These are phyloP conservation scores for Cercopithecus diana DNA, from an alignment of 2,797 vertebrate species.

Conservation along the genomic window DNA sequence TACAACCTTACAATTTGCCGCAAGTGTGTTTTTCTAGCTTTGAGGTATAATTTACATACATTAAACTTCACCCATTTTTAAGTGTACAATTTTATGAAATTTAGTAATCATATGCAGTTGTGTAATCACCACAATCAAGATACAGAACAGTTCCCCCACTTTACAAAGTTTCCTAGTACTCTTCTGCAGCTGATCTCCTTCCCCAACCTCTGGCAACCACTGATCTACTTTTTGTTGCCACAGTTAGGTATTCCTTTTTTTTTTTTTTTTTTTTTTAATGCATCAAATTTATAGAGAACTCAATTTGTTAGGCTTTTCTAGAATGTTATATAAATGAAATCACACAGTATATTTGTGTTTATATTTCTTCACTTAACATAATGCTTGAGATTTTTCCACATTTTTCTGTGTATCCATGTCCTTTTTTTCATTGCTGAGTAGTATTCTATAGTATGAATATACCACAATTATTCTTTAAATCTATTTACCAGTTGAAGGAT, in stretches of 20 bases:
- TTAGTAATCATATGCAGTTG: neutral
- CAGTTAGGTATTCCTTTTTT: too few relatives aligned
- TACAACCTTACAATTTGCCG: neutral
- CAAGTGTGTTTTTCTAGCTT: neutral
- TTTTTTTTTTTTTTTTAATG: too few relatives aligned
- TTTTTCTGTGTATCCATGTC: neutral
- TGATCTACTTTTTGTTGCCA: neutral
- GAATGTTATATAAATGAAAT: neutral
- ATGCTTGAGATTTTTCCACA: neutral
- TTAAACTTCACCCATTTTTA: neutral
- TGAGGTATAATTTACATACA: conserved; percentile 4
- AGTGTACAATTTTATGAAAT: neutral
- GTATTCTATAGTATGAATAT: neutral
- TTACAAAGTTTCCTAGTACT: neutral
- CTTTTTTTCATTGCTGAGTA: neutral
- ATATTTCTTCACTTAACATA: neutral
- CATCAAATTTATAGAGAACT: too few relatives aligned
- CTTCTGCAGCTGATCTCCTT: neutral
- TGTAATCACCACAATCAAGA: conserved; percentile 17
- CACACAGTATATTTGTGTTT: neutral
- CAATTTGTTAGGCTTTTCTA: neutral
- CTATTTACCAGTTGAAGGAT: neutral
- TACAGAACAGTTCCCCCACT: neutral
- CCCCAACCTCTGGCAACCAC: neutral
- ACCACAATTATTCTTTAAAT: neutral